phyloP scores from a whole-genome alignment of 2,797 vertebrate species.

The Bryconaethiops microstoma region DNA sequence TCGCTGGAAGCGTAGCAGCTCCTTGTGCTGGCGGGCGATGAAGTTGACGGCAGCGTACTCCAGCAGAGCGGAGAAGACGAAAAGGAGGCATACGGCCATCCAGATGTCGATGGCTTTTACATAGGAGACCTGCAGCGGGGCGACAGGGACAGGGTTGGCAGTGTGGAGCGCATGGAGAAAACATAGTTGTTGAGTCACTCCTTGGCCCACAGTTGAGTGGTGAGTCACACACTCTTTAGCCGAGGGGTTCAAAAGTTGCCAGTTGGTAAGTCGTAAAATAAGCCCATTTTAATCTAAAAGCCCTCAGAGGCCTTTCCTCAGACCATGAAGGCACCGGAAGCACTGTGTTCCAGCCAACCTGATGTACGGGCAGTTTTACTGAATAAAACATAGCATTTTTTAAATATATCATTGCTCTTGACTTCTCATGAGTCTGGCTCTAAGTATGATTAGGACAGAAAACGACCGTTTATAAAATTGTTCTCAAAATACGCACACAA shows the following conservation, averaged over 20 bases:
- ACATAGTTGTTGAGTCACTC: slow-evolving; percentile 32
- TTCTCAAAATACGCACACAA: neutral
- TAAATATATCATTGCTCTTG: neutral
- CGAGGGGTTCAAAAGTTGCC: slow-evolving; percentile 38
- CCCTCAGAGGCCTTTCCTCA: slow-evolving; percentile 26
- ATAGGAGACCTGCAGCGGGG: slow-evolving; percentile 87
- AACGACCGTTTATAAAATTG: too few species aligned
- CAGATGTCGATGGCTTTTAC: slow-evolving; percentile 99
- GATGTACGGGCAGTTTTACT: slow-evolving; percentile 16
- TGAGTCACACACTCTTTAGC: slow-evolving; percentile 40
- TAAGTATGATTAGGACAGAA: too few species aligned
- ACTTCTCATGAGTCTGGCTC: neutral
- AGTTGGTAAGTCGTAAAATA: slow-evolving; percentile 30
- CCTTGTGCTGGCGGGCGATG: slow-evolving; percentile 98
- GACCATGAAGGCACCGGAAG: neutral
- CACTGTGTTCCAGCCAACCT: neutral
- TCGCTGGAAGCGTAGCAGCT: slow-evolving; percentile 95
- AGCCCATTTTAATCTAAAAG: slow-evolving; percentile 25
- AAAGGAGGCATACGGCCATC: slow-evolving; percentile 98
- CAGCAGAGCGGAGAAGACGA: slow-evolving; percentile 96
- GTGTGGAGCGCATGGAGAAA: slow-evolving; percentile 13
- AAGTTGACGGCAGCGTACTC: slow-evolving; percentile 98
- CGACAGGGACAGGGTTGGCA: slow-evolving; percentile 33
- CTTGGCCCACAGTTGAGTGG: slow-evolving; percentile 35
- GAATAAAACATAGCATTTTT: slow-evolving; percentile 39